Base-by-base conservation (phyloP, 2,888 invertebrate species). In the Nebria salina region DNA sequence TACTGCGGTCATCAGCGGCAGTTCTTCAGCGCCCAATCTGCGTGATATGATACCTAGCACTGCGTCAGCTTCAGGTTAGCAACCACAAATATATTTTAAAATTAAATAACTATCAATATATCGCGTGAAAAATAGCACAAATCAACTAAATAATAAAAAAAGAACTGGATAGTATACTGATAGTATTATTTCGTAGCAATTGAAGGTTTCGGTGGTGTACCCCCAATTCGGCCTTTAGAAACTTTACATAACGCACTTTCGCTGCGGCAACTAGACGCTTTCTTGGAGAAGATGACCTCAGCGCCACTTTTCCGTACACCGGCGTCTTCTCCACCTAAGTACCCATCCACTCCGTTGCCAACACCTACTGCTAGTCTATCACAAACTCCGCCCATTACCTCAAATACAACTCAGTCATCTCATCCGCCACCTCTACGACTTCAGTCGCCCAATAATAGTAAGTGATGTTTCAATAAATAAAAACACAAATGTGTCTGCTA, bases 181-280 rank as follows among this genome's bases (percentile, higher is more conserved):
- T 1, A 65, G 72, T 65, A 54, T 73, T 64, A 11, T 73, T 34
- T 2, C n/a, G 83, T 91, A 91, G 95, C 94, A 78, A 92, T 95
- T 87, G 95, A 95, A 89, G 96, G 96, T 54, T 96, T 96, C 89
- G 96, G 96, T 83, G 96, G 96, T 82, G 98, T 98, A 84, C 99
- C 99, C 41, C 96, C 98, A 1, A 97, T 99, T 85, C 94, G 98
- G 54, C 98, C 98, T 1, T 90, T 99, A 88, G 99, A 99, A 91
- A 99, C 99, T 4, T 91, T 99, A 82, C 99, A 99, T 92, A 99
- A 99, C 90, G 97, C 98, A 74, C 91, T 99, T 84, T 98, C 98
- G 75, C 91, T 98, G 86, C 93, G 95, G 70, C 97, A 98, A 88
- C 90, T 99, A 86, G 98, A 98, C 88, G 91, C 90, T 72, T 99